phyloP scores from a whole-genome alignment of 2,113 vertebrate species.

The Gallinago media region DNA sequence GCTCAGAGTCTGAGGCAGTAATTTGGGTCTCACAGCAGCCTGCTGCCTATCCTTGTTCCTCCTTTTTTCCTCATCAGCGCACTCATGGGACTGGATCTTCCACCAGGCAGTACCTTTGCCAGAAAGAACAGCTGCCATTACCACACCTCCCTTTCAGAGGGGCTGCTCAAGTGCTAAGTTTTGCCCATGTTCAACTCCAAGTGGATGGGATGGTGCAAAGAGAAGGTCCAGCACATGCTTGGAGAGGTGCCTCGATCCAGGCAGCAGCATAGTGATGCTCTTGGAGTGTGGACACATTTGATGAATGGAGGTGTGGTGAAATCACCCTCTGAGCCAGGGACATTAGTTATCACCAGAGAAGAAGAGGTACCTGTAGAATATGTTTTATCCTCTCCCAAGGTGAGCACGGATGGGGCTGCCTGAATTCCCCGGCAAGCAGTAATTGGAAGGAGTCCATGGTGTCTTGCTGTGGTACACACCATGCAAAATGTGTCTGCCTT shows the following conservation, averaged over 20 bases:
- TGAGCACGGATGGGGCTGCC: background rate
- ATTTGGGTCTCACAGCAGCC: background rate
- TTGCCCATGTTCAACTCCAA: rapidly evolving
- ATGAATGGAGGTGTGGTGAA: background rate
- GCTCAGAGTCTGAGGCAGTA: background rate
- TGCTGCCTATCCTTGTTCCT: background rate
- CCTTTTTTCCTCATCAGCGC: background rate
- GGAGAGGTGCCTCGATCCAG: background rate
- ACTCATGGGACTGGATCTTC: background rate
- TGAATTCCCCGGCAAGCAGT: background rate
- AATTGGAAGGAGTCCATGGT: rapidly evolving
- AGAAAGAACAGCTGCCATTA: background rate
- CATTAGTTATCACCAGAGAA: background rate
- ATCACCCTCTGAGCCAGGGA: too few relatives aligned
- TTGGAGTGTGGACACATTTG: rapidly evolving
- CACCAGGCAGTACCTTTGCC: background rate
- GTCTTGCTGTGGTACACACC: background rate
- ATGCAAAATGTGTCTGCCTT: background rate
- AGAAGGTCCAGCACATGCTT: background rate
- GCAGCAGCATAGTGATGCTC: rapidly evolving
- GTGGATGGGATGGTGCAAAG: background rate
- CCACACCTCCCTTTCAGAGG: background rate
- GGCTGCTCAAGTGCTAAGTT: background rate
- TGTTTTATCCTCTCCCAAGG: background rate
- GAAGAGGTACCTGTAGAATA: background rate